Conservation (phyloP, 2,888 invertebrate genomes). For the Esperia sulphurella region DNA sequence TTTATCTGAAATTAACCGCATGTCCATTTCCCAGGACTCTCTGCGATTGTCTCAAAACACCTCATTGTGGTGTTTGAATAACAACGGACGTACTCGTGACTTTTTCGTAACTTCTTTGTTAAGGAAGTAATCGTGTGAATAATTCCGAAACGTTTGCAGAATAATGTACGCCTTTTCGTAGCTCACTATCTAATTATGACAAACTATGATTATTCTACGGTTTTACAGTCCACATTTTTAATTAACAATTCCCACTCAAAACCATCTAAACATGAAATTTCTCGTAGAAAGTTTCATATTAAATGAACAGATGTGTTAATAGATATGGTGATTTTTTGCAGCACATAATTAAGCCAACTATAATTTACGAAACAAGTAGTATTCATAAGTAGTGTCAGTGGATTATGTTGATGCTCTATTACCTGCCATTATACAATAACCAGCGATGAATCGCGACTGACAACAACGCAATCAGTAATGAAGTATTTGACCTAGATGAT, state of each 20-base stretch:
- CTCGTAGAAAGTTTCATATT: conserved; percentile 22
- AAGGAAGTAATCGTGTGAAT: conserved; percentile 73
- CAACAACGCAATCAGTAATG: conserved; percentile 27
- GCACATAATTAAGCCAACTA: too few species aligned
- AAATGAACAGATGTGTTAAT: conserved; percentile 2
- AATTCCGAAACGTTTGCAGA: conserved; percentile 31
- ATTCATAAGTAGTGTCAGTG: not conserved
- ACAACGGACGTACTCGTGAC: conserved; percentile 62
- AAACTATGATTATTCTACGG: conserved; percentile 12
- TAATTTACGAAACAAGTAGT: too few species aligned
- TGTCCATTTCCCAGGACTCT: conserved; percentile 48
- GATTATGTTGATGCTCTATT: conserved; percentile 10
- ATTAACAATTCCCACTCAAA: conserved; percentile 19
- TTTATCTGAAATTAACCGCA: conserved; percentile 17
- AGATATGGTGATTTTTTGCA: too few species aligned
- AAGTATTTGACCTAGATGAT: conserved; percentile 46
- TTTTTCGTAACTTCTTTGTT: conserved; percentile 71
- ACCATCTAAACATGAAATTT: conserved; percentile 12
- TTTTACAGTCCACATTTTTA: conserved; percentile 22
- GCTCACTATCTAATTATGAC: conserved; percentile 32
- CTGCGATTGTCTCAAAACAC: conserved; percentile 49
- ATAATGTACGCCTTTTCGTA: conserved; percentile 39
- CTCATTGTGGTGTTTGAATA: conserved; percentile 55
- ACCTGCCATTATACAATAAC: conserved; percentile 26
- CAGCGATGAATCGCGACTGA: conserved; percentile 20